Base-by-base conservation (phyloP, 2,797 vertebrate genomes). In the Enteromius viviparus region DNA sequence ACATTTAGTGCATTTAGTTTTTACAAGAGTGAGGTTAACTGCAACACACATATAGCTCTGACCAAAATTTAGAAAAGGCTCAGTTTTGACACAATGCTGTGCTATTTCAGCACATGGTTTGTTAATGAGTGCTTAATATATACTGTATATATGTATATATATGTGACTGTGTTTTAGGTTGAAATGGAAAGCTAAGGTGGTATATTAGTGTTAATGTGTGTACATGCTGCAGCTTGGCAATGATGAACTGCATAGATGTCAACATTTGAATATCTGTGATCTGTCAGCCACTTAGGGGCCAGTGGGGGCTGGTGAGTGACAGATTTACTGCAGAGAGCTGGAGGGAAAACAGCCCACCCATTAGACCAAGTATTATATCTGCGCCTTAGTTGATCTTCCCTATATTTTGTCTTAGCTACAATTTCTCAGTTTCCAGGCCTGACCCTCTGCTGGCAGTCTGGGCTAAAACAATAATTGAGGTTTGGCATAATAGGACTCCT, bases 231-330 rank as follows among this genome's bases (percentile, higher is more conserved):
- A 64, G 26, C 64, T 51, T 66, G 82, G 65, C 71, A 76, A 42
- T 78, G 86, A 87, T 87, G 70, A 78, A 81, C 81, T 60, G 78
- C 26, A 47, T 71, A 40, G 60, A 78, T 82, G 84, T 86, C 80
- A 65, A 15, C 74, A 81, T 65, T 62, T 66, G 78, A 80, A 76
- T 81, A 76, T 66, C 58, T 78, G 75, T 66, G 77, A 87, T 84
- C 85, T 81, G 83, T 87, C 86, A 77, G 58, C 75, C 70, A 68
- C 66, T 64, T 45, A 76, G 69, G 34, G 34, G 49, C 55, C 55
- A 78, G 78, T 45, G 62, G 79, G 76, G 32, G 55, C 78, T 66
- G 74, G 23, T 68, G 82, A 88, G 37, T 87, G 87, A 87, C 85
- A 87, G 78, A 85, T 11, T 75, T 66, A 45, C 81, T 55, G 62